Percentiles rank a stretch among this genome's conserved stretches.
Conservation (phyloP, 2,113 vertebrate genomes). For the Xenopus borealis region DNA sequence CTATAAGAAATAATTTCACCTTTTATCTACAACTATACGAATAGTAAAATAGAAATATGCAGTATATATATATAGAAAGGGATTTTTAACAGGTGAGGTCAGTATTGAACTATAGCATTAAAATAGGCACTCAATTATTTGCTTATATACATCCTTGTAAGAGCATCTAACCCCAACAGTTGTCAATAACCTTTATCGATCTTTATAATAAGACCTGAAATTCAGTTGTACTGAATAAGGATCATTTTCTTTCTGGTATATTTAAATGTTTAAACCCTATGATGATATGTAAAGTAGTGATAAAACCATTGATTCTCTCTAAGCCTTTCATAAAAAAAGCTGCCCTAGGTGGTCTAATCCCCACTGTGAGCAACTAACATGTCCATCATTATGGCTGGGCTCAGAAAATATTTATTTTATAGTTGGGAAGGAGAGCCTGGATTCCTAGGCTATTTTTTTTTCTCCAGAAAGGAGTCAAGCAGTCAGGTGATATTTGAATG, state of each 20-base stretch:
- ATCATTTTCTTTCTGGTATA: conserved; percentile 4
- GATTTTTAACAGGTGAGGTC: too few species aligned
- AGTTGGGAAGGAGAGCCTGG: conserved; percentile 19
- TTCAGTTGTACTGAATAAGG: not conserved
- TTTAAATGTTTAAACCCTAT: conserved; percentile 32
- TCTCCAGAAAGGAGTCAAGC: conserved; percentile 25
- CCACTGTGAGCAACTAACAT: conserved; percentile 28
- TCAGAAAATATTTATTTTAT: conserved; percentile 39
- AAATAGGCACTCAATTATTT: too few species aligned
- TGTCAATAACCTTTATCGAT: not conserved
- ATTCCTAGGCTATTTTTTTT: conserved; percentile 28
- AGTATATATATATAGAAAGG: too few species aligned
- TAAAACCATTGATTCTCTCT: conserved; percentile 15
- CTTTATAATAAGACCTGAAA: not conserved
- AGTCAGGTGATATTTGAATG: conserved; percentile 13
- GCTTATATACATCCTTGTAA: too few species aligned
- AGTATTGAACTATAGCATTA: too few species aligned
- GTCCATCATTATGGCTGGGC: conserved; percentile 22
- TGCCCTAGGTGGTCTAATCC: conserved; percentile 24
- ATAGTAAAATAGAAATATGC: too few species aligned
- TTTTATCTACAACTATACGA: too few species aligned
- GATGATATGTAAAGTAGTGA: conserved; percentile 13
- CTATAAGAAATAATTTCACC: too few species aligned
- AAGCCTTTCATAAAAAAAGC: conserved; percentile 13
- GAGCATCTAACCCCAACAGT: too few species aligned